Conservation (phyloP, 1,140 invertebrate genomes). For the Halictus rubicundus region DNA sequence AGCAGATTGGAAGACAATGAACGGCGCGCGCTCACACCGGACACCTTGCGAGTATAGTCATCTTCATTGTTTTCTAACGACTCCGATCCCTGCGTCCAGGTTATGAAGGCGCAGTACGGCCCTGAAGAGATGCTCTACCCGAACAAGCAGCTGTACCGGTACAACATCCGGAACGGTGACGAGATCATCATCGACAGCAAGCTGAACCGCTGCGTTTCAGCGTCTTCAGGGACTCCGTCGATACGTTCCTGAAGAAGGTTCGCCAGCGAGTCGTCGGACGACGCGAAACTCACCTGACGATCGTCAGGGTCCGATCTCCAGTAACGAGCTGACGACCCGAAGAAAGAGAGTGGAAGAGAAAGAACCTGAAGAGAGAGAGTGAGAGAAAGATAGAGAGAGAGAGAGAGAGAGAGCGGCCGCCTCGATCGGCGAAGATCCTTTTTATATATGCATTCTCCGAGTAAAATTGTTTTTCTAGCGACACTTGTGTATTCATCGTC, state of each 20-base stretch:
- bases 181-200: slow-evolving; percentile 94
- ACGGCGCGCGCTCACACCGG: too few relatives aligned
- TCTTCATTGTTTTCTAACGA: background rate
- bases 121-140: slow-evolving; percentile 94
- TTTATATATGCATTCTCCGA: slow-evolving; percentile 17
- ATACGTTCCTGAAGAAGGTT: slow-evolving; percentile 75
- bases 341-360: too few relatives aligned
- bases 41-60: too few relatives aligned
- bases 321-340: slow-evolving; percentile 21
- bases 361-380: too few relatives aligned
- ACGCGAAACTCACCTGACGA: slow-evolving; percentile 42
- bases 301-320: slow-evolving; percentile 45
- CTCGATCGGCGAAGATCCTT: slow-evolving; percentile 23
- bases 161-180: slow-evolving; percentile 94
- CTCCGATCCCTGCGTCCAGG: slow-evolving; percentile 76
- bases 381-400: too few relatives aligned
- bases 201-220: slow-evolving; percentile 74
- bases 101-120: slow-evolving; percentile 82
- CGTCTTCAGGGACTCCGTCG: slow-evolving; percentile 74
- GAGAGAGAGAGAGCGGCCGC: background rate
- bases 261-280: slow-evolving; percentile 49
- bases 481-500: slow-evolving; percentile 37
- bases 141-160: slow-evolving; percentile 93
- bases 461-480: slow-evolving; percentile 31
- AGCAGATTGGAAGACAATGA: too few relatives aligned